Percentiles rank a stretch among this genome's conserved stretches.
Conservation (phyloP, 2,888 invertebrate genomes). For the Scelioninae gen. 2 region DNA sequence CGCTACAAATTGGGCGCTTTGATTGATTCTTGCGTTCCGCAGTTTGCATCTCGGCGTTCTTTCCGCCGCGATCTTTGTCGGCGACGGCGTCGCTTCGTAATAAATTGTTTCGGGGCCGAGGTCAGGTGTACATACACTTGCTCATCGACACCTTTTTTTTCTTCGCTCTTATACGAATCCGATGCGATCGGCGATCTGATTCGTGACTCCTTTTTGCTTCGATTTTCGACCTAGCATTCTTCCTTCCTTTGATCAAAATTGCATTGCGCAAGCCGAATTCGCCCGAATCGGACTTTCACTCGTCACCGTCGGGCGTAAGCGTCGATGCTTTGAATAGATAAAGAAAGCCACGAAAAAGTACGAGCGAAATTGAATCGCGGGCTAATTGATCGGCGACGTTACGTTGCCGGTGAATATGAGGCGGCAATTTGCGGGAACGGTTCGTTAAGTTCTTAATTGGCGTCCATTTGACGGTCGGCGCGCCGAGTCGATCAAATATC, state of each 20-base stretch:
- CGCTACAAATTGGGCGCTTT: constrained; percentile 50
- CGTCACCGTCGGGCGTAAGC: constrained; percentile 3
- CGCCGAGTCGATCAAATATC: constrained; percentile 27
- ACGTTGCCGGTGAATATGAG: background rate
- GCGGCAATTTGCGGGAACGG: background rate
- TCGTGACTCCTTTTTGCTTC: constrained; percentile 32
- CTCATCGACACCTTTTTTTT: constrained; percentile 50
- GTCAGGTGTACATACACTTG: constrained; percentile 60
- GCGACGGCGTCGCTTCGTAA: constrained; percentile 56
- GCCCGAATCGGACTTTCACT: constrained; percentile 33
- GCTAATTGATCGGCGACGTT: background rate
- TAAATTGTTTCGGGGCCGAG: constrained; percentile 70
- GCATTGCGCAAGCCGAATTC: constrained; percentile 25
- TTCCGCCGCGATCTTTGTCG: constrained; percentile 47
- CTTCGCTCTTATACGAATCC: constrained; percentile 40
- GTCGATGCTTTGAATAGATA: constrained; percentile 9
- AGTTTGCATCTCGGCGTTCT: constrained; percentile 42
- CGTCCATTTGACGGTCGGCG: constrained; percentile 14
- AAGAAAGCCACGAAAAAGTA: background rate
- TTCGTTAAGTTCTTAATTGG: constrained; percentile 24
- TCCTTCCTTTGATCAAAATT: constrained; percentile 38
- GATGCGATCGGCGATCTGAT: constrained; percentile 46
- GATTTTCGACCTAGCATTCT: constrained; percentile 36
- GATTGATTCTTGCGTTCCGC: constrained; percentile 46
- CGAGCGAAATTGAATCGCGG: background rate